Percentiles rank a stretch among this genome's conserved stretches.
These are phyloP conservation scores for Pachyrhynchus sulphureomaculatus DNA, from an alignment of 1,140 invertebrate species.

Conservation along the genomic window DNA sequence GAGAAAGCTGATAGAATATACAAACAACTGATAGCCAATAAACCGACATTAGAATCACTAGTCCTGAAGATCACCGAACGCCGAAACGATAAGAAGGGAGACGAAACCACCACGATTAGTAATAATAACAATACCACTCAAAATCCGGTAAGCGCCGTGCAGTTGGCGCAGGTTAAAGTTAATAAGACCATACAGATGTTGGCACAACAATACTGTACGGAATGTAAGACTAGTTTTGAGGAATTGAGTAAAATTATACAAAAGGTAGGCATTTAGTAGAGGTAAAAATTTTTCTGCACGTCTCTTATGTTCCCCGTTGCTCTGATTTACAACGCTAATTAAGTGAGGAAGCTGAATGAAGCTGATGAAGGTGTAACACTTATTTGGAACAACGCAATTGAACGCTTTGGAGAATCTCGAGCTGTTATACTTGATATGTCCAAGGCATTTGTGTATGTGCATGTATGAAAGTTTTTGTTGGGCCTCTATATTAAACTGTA, in stretches of 20 bases:
- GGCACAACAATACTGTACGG: slow-evolving; percentile 92
- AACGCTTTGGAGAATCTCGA: too few relatives aligned
- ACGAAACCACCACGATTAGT: slow-evolving; percentile 54
- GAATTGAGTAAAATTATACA: slow-evolving; percentile 96
- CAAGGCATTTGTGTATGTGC: too few relatives aligned
- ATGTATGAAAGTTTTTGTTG: too few relatives aligned
- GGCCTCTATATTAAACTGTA: too few relatives aligned
- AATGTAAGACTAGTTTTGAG: slow-evolving; percentile 93
- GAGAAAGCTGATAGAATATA: slow-evolving; percentile 96
- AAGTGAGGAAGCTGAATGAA: too few relatives aligned
- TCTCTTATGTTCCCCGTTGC: background rate
- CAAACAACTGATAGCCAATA: slow-evolving; percentile 83
- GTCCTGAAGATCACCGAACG: slow-evolving; percentile 78
- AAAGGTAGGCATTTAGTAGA: slow-evolving; percentile 64
- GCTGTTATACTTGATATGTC: too few relatives aligned
- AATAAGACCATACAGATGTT: slow-evolving; percentile 82
- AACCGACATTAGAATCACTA: slow-evolving; percentile 82
- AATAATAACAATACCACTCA: slow-evolving; percentile 23
- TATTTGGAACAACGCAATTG: too few relatives aligned
- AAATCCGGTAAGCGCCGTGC: slow-evolving; percentile 45
- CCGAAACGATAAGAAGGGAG: slow-evolving; percentile 62
- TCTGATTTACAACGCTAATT: too few relatives aligned
- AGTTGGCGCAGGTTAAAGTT: slow-evolving; percentile 61
- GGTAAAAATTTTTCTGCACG: background rate
- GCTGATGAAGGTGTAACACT: too few relatives aligned